Conservation (phyloP, 2,888 invertebrate genomes). For the Leptinotarsa peninsularis region DNA sequence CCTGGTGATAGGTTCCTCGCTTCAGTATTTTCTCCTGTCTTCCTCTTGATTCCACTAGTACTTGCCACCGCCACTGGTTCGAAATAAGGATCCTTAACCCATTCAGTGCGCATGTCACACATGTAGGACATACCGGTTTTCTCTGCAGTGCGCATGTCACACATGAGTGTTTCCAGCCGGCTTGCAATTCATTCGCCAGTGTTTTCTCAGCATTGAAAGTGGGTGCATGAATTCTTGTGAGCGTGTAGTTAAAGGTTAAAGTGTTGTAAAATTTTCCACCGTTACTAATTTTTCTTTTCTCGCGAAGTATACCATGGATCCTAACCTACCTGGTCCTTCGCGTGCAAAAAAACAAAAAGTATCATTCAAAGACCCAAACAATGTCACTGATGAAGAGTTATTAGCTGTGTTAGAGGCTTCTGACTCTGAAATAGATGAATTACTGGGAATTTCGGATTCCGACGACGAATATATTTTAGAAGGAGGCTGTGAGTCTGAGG, state of each 20-base stretch:
- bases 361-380: constrained; percentile 18
- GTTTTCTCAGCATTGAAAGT: constrained; percentile 2
- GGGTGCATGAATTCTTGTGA: neutral
- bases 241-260: constrained; percentile 4
- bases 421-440: neutral
- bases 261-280: constrained; percentile 17
- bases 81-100: too few species aligned
- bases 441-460: constrained; percentile 2
- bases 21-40: too few species aligned
- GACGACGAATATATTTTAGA: constrained; percentile 14
- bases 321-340: constrained; percentile 8
- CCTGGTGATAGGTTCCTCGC: too few species aligned
- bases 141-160: neutral
- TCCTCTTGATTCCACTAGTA: too few species aligned
- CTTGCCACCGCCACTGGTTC: too few species aligned
- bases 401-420: neutral
- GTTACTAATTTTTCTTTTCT: constrained; percentile 14
- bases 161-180: neutral
- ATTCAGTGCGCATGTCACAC: constrained; percentile 17
- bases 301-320: neutral
- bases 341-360: constrained; percentile 7
- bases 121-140: constrained; percentile 11
- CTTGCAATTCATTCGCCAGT: neutral
- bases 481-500: constrained; percentile 1
- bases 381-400: neutral